Evolutionary conservation across 53 echinoderm and acorn worm species (phyloP), one percentile per base, ranked within the genome.

Genomic region (Zoroaster sp.): DNA sequence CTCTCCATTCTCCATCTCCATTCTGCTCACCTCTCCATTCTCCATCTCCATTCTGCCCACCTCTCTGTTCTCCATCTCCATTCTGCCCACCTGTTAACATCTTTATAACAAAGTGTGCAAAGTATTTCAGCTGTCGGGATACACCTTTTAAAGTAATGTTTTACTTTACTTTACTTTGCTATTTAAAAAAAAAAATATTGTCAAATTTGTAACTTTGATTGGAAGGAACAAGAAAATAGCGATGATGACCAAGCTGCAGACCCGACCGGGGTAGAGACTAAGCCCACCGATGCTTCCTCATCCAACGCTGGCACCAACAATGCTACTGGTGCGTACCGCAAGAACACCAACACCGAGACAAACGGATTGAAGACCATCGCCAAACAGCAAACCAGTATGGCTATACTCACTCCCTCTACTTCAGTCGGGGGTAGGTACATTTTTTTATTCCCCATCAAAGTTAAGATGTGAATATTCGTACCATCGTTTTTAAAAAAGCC

Each of bases 351-450:
- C 15, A 40, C 88, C 10, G 88, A 77, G 36, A 20, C 68, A 23
- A 88, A 75, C 44, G 89, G 89, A 10, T 31, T 81, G 41, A 81
- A 80, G 33, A 55, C 46, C 45, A 85, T n/a, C 34, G 20, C 85
- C 11, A 85, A 85, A 51, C 21, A 42, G 33, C 83, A 83, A 41
- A 33, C 66, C 34, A 83, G 69, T 44, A 15, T 69, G 45, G 44
- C 85, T 1, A 20, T 49, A 44, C 33, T 85, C 35, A 70, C 85
- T 14, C 49, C 85, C 4, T 10, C 70, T 34, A 34, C 85, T 35
- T 85, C 85, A n/a, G 43, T 85, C 3, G 85, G 85, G 21, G 85
- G 85, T 85, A 71, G 70, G 85, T 66, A n/a, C n/a, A n/a, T n/a
- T n/a, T n/a, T n/a, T n/a, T n/a, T n/a, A n/a, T n/a, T n/a, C n/a